A percentile compares a stretch with the other conserved stretches of the same genome.
These are phyloP conservation scores for Callyntrura guangdongensis DNA, from an alignment of 2,888 invertebrate genomes.

Conservation along the genomic window DNA sequence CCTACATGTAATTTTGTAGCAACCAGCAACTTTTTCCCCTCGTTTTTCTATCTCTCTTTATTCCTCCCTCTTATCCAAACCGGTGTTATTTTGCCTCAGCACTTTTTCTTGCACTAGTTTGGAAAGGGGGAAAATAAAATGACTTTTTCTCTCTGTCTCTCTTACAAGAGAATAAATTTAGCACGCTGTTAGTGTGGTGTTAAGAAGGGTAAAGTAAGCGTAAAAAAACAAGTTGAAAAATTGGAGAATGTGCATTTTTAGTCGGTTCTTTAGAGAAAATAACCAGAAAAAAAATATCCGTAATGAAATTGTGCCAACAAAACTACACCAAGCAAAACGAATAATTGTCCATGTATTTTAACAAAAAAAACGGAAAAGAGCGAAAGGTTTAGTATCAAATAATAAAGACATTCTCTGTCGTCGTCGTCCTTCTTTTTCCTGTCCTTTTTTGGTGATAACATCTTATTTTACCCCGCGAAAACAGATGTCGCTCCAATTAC, in stretches of 20 bases:
- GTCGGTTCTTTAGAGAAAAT: conserved; percentile 14
- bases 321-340: neutral
- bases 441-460: neutral
- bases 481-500: conserved; percentile 74
- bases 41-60: neutral
- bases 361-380: too few relatives aligned
- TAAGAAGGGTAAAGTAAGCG: conserved; percentile 44
- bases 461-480: conserved; percentile 54
- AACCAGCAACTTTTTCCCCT: conserved; percentile 48
- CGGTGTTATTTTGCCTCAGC: conserved; percentile 69
- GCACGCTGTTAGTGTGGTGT: conserved; percentile 9
- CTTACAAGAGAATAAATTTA: conserved; percentile 10
- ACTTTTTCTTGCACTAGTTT: conserved; percentile 52
- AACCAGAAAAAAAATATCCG: conserved; percentile 40
- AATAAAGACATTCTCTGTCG: conserved; percentile 21
- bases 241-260: conserved; percentile 38
- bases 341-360: conserved; percentile 9
- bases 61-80: conserved; percentile 49
- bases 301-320: conserved; percentile 74
- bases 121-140: conserved; percentile 49
- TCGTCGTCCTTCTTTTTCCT: neutral
- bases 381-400: neutral
- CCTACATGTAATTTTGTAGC: neutral
- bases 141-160: conserved; percentile 54
- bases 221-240: conserved; percentile 43